Conservation (phyloP, 1,140 invertebrate genomes). For the Macrobrachium rosenbergii region DNA sequence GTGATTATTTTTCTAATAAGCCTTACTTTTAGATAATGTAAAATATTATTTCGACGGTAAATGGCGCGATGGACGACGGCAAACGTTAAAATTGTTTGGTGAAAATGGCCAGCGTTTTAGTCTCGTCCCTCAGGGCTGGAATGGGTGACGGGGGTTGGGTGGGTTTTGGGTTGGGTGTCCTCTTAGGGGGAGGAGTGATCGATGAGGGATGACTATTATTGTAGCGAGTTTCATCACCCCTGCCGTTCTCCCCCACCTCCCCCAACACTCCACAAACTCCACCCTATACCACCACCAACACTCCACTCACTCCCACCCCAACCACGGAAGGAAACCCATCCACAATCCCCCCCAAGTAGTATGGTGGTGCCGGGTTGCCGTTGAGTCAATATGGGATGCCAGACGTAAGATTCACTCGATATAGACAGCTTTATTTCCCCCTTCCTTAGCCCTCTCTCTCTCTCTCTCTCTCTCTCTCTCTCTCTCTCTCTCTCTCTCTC, state of each 20-base stretch:
- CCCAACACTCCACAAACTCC: background rate
- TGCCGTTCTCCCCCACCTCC: background rate
- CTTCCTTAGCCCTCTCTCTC: background rate
- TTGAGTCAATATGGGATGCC: too few species aligned
- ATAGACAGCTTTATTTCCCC: background rate
- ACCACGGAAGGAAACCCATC: background rate
- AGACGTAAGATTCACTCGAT: too few species aligned
- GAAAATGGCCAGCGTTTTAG: too few species aligned
- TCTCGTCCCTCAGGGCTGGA: too few species aligned
- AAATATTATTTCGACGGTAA: background rate
- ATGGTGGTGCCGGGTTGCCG: too few species aligned
- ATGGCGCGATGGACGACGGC: too few species aligned
- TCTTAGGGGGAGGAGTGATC: too few species aligned
- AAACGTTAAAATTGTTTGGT: too few species aligned
- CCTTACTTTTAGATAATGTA: background rate
- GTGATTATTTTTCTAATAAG: background rate
- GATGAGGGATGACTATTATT: too few species aligned
- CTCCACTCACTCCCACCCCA: background rate
- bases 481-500: constrained; percentile 29
- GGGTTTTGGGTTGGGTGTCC: too few species aligned
- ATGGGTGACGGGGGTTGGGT: too few species aligned
- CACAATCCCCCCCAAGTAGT: background rate
- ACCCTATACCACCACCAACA: background rate
- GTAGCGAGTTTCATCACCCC: background rate
- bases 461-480: constrained; percentile 30